Evolutionary conservation across 2,797 vertebrate species (phyloP).

Genomic region (Malacoctenus gilli): DNA sequence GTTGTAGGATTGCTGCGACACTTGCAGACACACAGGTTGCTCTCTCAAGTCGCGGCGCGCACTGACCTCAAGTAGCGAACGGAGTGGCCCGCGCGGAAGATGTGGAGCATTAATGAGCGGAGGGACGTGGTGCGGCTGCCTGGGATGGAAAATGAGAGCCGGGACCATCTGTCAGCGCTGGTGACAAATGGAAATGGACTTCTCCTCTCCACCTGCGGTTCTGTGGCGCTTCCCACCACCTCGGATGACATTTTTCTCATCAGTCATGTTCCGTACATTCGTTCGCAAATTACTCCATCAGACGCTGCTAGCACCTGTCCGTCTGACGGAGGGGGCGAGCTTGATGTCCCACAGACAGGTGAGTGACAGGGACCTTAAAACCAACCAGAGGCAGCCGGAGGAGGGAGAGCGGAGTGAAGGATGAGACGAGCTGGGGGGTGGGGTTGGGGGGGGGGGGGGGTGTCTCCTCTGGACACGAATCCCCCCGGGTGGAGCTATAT

Average conservation of each 20-base stretch:
- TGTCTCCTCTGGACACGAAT: constrained; percentile 59
- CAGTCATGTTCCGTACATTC: constrained; percentile 72
- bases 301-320: constrained; percentile 72
- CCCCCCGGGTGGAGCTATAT: constrained; percentile 81
- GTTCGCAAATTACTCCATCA: constrained; percentile 84
- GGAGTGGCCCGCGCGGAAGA: constrained; percentile 40
- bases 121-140: constrained; percentile 51
- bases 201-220: constrained; percentile 40
- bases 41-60: constrained; percentile 25
- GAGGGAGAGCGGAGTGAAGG: constrained; percentile 26
- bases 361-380: constrained; percentile 79
- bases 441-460: no score
- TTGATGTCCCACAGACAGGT: constrained; percentile 75
- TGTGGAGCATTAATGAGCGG: constrained; percentile 65
- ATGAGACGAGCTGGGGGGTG: constrained; percentile 45
- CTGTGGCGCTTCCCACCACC: constrained; percentile 50
- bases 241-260: constrained; percentile 74
- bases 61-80: constrained; percentile 34
- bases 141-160: constrained; percentile 63
- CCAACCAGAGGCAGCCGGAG: constrained; percentile 42
- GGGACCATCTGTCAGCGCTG: constrained; percentile 68
- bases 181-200: constrained; percentile 66
- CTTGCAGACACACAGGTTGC: constrained; percentile 23
- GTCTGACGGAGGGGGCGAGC: constrained; percentile 62
- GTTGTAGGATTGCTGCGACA: constrained; percentile 17